These are phyloP conservation scores for Lapara coniferarum DNA, from an alignment of 2,888 invertebrate genomes.

Conservation along the genomic window DNA sequence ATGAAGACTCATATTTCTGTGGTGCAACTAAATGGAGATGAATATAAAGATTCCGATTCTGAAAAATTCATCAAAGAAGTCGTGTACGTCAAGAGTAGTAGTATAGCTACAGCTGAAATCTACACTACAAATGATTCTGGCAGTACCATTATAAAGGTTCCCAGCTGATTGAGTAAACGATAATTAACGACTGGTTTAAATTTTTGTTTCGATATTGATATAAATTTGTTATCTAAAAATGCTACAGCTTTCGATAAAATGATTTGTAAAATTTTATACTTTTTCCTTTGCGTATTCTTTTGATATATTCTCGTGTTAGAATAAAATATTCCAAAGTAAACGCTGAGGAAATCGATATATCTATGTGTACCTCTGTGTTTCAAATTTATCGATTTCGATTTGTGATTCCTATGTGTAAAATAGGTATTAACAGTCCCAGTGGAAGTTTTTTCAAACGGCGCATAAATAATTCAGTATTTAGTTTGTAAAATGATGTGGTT, in stretches of 20 bases:
- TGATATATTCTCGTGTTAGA: slow-evolving; percentile 4
- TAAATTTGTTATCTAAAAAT: neutral
- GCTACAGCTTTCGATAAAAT: slow-evolving; percentile 27
- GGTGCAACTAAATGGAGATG: slow-evolving; percentile 71
- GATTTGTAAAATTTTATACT: slow-evolving; percentile 14
- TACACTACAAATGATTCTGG: slow-evolving; percentile 71
- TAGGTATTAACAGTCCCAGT: slow-evolving; percentile 21
- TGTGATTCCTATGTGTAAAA: slow-evolving; percentile 16
- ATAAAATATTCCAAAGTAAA: slow-evolving; percentile 13
- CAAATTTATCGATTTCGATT: slow-evolving; percentile 8
- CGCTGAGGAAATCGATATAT: slow-evolving; percentile 7
- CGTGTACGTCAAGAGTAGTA: slow-evolving; percentile 61
- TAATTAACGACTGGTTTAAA: neutral
- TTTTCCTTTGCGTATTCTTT: slow-evolving; percentile 12
- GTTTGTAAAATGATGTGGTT: slow-evolving; percentile 39
- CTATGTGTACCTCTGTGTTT: neutral
- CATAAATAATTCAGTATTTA: slow-evolving; percentile 27
- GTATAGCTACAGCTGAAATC: slow-evolving; percentile 67
- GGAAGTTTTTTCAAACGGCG: slow-evolving; percentile 28
- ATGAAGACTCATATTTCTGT: slow-evolving; percentile 72
- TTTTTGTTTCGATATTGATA: slow-evolving; percentile 15
- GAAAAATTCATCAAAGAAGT: slow-evolving; percentile 64
- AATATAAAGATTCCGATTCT: slow-evolving; percentile 55
- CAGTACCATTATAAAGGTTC: slow-evolving; percentile 72
- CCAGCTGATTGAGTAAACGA: slow-evolving; percentile 70